Conservation (phyloP, 2,113 vertebrate genomes). For the Mesocricetus auratus region DNA sequence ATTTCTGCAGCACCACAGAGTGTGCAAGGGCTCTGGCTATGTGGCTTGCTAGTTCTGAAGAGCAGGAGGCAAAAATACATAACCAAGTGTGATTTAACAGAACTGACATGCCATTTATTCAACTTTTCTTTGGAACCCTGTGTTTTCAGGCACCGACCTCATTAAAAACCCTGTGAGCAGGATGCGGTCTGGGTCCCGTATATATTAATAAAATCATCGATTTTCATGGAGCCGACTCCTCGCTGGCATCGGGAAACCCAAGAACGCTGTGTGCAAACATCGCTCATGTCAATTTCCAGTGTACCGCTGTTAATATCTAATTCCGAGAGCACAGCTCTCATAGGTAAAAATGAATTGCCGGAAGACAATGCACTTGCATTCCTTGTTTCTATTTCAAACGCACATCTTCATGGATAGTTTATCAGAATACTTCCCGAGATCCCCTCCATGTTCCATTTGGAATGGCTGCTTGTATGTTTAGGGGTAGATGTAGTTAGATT, state of each 20-base stretch:
- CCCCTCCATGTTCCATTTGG: neutral
- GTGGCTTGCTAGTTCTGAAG: neutral
- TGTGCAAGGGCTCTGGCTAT: accelerated
- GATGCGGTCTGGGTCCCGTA: conserved; percentile 14
- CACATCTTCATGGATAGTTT: neutral
- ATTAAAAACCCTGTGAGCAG: conserved; percentile 66
- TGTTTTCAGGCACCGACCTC: conserved; percentile 57
- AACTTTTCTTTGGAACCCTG: neutral
- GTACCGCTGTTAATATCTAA: conserved; percentile 45
- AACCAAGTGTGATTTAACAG: neutral
- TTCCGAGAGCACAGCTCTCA: conserved; percentile 74
- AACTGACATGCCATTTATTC: conserved; percentile 27
- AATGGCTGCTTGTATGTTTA: neutral
- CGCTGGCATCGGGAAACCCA: neutral
- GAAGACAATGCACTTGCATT: conserved; percentile 63
- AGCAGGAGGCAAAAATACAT: neutral
- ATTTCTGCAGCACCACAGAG: neutral
- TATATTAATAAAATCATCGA: conserved; percentile 65
- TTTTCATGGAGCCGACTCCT: conserved; percentile 14
- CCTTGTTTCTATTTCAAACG: conserved; percentile 32
- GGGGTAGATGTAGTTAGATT: neutral
- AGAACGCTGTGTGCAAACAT: conserved; percentile 17
- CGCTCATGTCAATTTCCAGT: conserved; percentile 39
- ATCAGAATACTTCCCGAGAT: conserved; percentile 58
- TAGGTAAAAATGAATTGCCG: conserved; percentile 82